Base-by-base conservation (phyloP, 35 echinoderm and acorn worm species). In the Lytechinus pictus region DNA sequence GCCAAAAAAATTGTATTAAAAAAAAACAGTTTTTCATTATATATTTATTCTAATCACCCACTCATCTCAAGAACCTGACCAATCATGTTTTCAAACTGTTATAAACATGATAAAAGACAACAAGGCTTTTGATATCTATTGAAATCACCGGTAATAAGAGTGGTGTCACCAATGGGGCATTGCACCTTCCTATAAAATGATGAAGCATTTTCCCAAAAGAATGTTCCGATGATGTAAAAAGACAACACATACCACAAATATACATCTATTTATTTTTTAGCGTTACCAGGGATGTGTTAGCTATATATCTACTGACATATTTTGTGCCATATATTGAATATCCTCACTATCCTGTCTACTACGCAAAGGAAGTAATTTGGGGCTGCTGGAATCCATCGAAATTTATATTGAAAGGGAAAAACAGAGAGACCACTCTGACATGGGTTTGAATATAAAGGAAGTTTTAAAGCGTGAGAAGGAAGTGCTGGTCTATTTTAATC, bases 381-480 rank as follows among this genome's bases (percentile, higher is more conserved):
- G 66, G 66, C 66, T 24, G 66, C 19, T 79, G 66, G 66, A 79
- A 79, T 24, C 66, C 66, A 79, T 79, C n/a, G 66, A 79, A 16
- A 79, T 79, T 79, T 24, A n/a, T 24, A 79, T 79, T 79, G 66
- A 79, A 79, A 79, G n/a, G 66, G 66, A n/a, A n/a, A 79, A 79
- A 79, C 8, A 24, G 66, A 24, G 66, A 24, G 19, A 79, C 66
- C 16, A 79, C 66, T 79, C 19, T 79, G 66, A 79, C 66, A 79
- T 16, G 16, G 6, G 12, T 1, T 79, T 19, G 66, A 79, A 90
- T 54, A 90, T 21, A 52, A 27, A 90, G 88, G 88, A 90, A 90
- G 88, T 90, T 54, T 12, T 21, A 90, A 28, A 90, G 27, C 88
- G 88, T 90, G 88, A 54, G 88, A 90, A 90, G 88, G 88, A 90